Evolutionary conservation across 2,797 vertebrate species (phyloP).

Genomic region (Cyprinodon diabolis): DNA sequence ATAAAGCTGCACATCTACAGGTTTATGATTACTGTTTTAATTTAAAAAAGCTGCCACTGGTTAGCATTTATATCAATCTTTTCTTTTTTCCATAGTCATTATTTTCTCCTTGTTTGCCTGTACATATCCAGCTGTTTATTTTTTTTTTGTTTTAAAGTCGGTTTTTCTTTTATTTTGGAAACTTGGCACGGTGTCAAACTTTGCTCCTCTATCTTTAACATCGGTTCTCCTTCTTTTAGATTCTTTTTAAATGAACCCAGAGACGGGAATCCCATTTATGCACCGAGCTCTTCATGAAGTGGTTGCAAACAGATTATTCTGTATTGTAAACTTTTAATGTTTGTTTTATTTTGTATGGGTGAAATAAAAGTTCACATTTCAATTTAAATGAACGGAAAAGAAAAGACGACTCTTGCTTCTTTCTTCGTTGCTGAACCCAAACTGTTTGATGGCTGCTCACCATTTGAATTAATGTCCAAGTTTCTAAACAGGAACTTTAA

Average conservation of each 20-base stretch:
- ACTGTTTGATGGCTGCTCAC: no score
- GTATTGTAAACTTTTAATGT: constrained; percentile 86
- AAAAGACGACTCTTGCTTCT: constrained; percentile 3
- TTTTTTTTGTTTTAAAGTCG: constrained; percentile 72
- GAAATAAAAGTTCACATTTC: constrained; percentile 85
- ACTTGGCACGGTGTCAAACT: constrained; percentile 25
- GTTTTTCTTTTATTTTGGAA: constrained; percentile 41
- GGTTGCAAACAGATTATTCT: constrained; percentile 73
- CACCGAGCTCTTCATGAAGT: constrained; percentile 71
- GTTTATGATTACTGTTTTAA: constrained; percentile 23
- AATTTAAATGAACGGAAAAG: constrained; percentile 51
- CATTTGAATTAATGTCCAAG: no score
- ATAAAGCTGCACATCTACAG: constrained; percentile 40
- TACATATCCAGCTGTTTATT: constrained; percentile 47
- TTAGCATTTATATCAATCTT: constrained; percentile 33
- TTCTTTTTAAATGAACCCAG: constrained; percentile 75
- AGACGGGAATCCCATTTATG: constrained; percentile 48
- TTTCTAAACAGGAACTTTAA: no score
- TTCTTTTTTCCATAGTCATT: not conserved
- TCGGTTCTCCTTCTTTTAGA: constrained; percentile 66
- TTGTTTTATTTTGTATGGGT: constrained; percentile 87
- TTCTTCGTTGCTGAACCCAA: no score
- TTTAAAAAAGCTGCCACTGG: constrained; percentile 12
- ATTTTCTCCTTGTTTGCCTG: constrained; percentile 23
- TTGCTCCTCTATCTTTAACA: constrained; percentile 28